Evolutionary conservation across 2,888 invertebrate genomes (phyloP).

Genomic region (Drosophila prolongata): DNA sequence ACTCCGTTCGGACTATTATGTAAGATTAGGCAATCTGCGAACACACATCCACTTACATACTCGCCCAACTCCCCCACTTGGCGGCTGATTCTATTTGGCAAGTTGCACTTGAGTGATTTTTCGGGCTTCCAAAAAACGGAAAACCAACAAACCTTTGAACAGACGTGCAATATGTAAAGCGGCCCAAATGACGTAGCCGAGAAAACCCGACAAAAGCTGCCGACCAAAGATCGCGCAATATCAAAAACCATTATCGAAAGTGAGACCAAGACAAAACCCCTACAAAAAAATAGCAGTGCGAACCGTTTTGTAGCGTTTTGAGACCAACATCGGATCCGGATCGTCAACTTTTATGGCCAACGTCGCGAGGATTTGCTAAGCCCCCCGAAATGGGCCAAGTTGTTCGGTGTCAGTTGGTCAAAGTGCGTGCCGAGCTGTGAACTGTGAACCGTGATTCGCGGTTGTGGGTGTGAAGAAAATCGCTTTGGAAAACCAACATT

Average conservation of each 20-base stretch:
- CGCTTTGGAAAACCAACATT: constrained; percentile 12
- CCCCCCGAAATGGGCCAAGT: constrained; percentile 64
- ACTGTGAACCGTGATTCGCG: constrained; percentile 16
- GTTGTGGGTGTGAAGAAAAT: constrained; percentile 28
- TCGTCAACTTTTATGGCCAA: constrained; percentile 67
- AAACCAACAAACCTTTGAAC: constrained; percentile 53
- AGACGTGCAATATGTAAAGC: constrained; percentile 68
- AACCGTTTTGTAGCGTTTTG: constrained; percentile 55
- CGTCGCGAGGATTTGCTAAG: constrained; percentile 49
- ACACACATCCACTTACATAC: constrained; percentile 30
- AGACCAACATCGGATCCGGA: constrained; percentile 49
- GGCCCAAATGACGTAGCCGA: constrained; percentile 75
- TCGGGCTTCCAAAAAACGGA: constrained; percentile 64
- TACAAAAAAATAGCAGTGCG: constrained; percentile 10
- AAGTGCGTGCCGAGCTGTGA: constrained; percentile 58
- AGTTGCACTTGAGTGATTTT: constrained; percentile 83
- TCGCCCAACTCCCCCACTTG: constrained; percentile 29
- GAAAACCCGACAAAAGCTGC: constrained; percentile 48
- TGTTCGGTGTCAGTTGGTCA: constrained; percentile 68
- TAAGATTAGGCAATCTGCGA: constrained; percentile 66
- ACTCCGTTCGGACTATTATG: constrained; percentile 66
- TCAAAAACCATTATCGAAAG: constrained; percentile 57
- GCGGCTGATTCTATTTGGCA: constrained; percentile 72
- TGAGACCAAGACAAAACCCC: constrained; percentile 42
- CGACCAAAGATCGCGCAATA: constrained; percentile 71